Base-by-base conservation (phyloP, 2,797 vertebrate genomes). In the Loriculus beryllinus region DNA sequence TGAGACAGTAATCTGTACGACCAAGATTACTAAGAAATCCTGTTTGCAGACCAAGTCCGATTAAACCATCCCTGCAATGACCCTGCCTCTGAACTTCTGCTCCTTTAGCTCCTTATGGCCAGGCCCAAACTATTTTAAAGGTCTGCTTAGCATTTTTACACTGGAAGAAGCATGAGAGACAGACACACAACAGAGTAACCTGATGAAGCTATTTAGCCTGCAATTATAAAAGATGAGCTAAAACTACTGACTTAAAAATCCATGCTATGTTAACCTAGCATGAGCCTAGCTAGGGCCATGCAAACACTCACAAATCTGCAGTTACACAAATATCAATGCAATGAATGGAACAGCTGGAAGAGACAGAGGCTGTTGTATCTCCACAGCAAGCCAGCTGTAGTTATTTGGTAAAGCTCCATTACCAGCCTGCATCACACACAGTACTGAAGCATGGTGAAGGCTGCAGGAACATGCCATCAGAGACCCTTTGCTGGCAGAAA, bases 401-500 rank as follows among this genome's bases (percentile, higher is more conserved):
- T 3, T 18, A 39, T 37, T 49, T 43, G 8, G 68, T 65, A 78
- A 82, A 71, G 40, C 26, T 33, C 54, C 15, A 11, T 28, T 60
- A 15, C 20, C 42, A 77, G 35, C n/a, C 47, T 26, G 47, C 31
- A 80, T 33, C 49, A 60, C 37, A 28, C 29, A 4, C 0, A 1
- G 37, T 17, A 51, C 0, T 0, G 8, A 68, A 56, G 40, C 52
- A 42, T 0, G 1, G 40, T n/a, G 40, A 51, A 18, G 25, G 49
- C 37, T 88, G 22, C 64, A 65, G 33, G 25, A 57, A 42, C 18
- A 7, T 1, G 3, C 28, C 19, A 17, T 19, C 29, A 56, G 39
- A 68, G 39, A 39, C 5, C 14, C 29, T 6, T 2, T 62, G 19
- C 26, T 29, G 29, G 14, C 1, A 1, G 12, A 39, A 60, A 25